phyloP scores from a whole-genome alignment of 1,140 invertebrate genomes.

The Chironomus tepperi region DNA sequence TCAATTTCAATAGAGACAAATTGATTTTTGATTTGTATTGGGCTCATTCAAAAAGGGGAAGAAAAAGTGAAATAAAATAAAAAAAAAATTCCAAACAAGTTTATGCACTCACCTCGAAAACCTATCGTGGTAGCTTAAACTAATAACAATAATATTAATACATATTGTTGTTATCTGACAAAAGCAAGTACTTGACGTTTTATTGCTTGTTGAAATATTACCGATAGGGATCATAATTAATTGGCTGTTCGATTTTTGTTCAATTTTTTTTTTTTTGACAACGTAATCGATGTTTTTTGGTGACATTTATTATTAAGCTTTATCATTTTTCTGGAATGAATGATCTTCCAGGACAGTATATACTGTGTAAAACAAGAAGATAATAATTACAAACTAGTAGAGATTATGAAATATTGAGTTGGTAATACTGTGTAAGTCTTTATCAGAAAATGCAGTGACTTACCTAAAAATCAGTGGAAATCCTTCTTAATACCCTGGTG shows the following conservation, averaged over 20 bases:
- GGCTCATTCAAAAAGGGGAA: slow-evolving; percentile 1
- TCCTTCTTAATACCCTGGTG: too few relatives aligned
- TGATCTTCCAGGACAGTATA: too few relatives aligned
- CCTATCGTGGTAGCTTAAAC: not conserved
- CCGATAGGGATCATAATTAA: not conserved
- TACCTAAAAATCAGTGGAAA: too few relatives aligned
- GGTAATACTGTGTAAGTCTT: too few relatives aligned
- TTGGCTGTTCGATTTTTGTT: not conserved
- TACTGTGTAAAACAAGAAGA: too few relatives aligned
- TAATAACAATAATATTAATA: not conserved
- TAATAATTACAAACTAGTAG: too few relatives aligned
- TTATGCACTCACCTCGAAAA: not conserved
- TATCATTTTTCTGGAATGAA: too few relatives aligned
- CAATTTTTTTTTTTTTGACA: slow-evolving; percentile 14
- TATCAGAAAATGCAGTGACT: too few relatives aligned
- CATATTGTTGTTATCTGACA: not conserved
- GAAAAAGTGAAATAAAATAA: not conserved
- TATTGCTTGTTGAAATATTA: not conserved
- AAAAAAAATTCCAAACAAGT: not conserved
- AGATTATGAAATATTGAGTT: too few relatives aligned
- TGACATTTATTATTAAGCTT: too few relatives aligned
- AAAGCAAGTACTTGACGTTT: not conserved
- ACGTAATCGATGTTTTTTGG: not conserved
- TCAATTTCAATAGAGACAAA: slow-evolving; percentile 22
- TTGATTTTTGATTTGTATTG: slow-evolving; percentile 22